Base-by-base conservation (phyloP, 92 coral and sea anemone species). In the Bergia puertoricense region DNA sequence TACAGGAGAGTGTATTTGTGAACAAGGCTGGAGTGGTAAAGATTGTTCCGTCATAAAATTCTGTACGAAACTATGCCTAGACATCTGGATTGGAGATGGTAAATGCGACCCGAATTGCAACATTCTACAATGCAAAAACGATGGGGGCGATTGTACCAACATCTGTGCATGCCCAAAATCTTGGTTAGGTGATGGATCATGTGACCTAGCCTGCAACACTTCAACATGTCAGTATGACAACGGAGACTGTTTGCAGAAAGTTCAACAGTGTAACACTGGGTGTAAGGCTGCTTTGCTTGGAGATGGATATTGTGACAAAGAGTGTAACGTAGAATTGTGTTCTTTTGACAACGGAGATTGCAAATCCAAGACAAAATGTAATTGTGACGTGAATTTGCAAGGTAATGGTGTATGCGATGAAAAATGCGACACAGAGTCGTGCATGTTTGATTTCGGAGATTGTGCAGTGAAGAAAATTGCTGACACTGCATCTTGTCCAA, bases 401-500 rank as follows among this genome's bases (percentile, higher is more conserved):
- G 95, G 92, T n/a, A 88, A 93, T 54, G 93, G 93, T 18, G 62
- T 85, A 15, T 91, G 93, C 54, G 59, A 93, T 71, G 85, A 80
- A 5, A 80, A 88, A 8, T 93, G 95, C 74, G 90, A 90, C 76
- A 83, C 37, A 4, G 80, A 76, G n/a, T 85, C 75, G n/a, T 92
- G 95, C 71, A 74, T 88, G 89, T 93, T 67, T 81, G 95, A 93
- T 54, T 91, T 85, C 76, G 95, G 95, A 77, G 95, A 93, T 36
- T 93, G 95, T 38, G 82, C 89, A 48, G 6, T 67, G 5, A 88
- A 81, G 66, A 20, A 59, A 39, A 59, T 80, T 20, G 51, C 80
- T 79, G 78, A 77, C 76, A 36, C 36, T n/a, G 4, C 74, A 14
- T 78, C 71, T 40, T 92, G 93, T 71, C 91, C 89, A n/a, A 77